phyloP scores from a whole-genome alignment of 1,140 invertebrate genomes.

The Medauroidea extradentata region DNA sequence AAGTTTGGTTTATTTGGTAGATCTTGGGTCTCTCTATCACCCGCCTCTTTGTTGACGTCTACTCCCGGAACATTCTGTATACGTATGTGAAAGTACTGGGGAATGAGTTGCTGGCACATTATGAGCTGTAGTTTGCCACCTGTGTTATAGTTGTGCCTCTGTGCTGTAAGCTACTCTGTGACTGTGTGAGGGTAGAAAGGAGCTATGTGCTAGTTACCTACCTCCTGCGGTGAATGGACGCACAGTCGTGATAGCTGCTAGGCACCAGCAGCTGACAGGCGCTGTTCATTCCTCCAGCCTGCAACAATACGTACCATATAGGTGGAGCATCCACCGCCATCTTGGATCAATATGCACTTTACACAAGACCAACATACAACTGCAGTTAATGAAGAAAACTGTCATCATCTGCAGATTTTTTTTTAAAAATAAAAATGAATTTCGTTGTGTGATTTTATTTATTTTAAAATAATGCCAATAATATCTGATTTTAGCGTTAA shows the following conservation, averaged over 20 bases:
- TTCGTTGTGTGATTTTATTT: neutral
- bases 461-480: too few species aligned
- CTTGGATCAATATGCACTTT: neutral
- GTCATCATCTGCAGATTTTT: neutral
- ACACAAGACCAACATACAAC: neutral
- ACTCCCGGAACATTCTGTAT: too few species aligned
- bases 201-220: neutral
- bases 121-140: too few species aligned
- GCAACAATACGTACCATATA: neutral
- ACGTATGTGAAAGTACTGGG: too few species aligned
- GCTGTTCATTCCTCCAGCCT: neutral
- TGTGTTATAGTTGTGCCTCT: too few species aligned
- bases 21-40: too few species aligned
- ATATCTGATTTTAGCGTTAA: too few species aligned
- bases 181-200: neutral
- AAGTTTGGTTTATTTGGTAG: too few species aligned
- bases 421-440: neutral
- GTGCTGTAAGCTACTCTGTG: too few species aligned
- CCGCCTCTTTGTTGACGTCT: too few species aligned
- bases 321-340: neutral
- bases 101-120: too few species aligned
- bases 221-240: neutral
- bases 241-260: neutral
- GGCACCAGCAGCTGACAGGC: neutral
- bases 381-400: neutral